Percentiles rank a stretch among this genome's conserved stretches.
Evolutionary conservation across 1,140 invertebrate genomes (phyloP).

Genomic region (Heliothis virescens): DNA sequence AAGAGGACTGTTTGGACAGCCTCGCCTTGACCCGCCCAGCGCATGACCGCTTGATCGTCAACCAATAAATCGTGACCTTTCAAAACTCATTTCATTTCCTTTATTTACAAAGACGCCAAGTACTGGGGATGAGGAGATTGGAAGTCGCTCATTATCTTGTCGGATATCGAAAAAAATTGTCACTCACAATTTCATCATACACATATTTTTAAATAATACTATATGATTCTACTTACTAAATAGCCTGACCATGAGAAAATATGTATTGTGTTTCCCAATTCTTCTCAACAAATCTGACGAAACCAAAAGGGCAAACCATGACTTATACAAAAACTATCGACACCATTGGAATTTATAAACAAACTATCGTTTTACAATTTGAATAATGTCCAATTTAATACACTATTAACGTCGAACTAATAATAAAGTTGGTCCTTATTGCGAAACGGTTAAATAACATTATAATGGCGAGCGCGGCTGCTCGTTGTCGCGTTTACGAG

Average conservation of each 20-base stretch:
- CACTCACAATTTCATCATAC: conserved; percentile 35
- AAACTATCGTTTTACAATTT: conserved; percentile 31
- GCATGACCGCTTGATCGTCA: conserved; percentile 59
- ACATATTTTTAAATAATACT: not conserved
- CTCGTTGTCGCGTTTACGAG: conserved; percentile 29
- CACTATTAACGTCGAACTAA: conserved; percentile 38
- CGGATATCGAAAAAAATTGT: conserved; percentile 15
- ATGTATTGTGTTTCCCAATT: conserved; percentile 36
- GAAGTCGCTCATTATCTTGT: conserved; percentile 26
- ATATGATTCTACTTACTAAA: conserved; percentile 4
- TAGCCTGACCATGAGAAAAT: conserved; percentile 18
- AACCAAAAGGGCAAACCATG: conserved; percentile 14
- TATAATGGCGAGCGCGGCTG: conserved; percentile 11
- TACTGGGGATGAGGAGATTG: conserved; percentile 11
- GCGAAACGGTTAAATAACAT: conserved; percentile 39
- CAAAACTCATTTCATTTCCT: conserved; percentile 64
- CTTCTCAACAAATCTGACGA: conserved; percentile 10
- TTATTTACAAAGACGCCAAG: conserved; percentile 66
- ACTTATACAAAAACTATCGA: conserved; percentile 22
- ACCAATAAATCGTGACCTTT: conserved; percentile 66
- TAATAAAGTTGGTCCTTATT: conserved; percentile 40
- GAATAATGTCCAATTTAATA: conserved; percentile 42
- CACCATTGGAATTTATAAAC: conserved; percentile 3
- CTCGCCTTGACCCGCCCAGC: conserved; percentile 65
- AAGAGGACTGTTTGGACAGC: conserved; percentile 61